These are phyloP conservation scores for Thomomys bottae DNA, from an alignment of 2,113 vertebrate species.

Conservation along the genomic window DNA sequence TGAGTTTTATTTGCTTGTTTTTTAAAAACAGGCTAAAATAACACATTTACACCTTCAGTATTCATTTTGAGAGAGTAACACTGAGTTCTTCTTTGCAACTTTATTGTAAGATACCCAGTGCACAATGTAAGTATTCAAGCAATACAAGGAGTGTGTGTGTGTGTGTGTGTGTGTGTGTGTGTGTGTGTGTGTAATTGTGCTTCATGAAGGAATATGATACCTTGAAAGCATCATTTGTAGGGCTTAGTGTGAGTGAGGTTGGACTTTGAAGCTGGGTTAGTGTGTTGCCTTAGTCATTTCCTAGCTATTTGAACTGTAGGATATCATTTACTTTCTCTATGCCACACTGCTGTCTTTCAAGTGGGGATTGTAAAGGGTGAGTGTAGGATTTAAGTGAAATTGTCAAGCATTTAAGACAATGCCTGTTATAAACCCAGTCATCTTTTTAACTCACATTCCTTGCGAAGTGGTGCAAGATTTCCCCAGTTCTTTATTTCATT, in stretches of 20 bases:
- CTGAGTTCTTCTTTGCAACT: neutral
- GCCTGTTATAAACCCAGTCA: neutral
- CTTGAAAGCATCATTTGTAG: neutral
- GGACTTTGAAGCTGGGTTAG: neutral
- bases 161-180: no score
- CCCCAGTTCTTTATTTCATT: neutral
- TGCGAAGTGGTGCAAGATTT: neutral
- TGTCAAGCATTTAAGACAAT: neutral
- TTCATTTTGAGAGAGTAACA: neutral
- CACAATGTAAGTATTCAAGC: neutral
- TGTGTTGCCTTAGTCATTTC: neutral
- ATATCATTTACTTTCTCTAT: constrained; percentile 12
- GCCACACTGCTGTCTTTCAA: neutral
- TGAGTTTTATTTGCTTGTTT: neutral
- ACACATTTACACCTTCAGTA: neutral
- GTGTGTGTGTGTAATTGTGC: neutral
- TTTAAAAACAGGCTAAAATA: no score
- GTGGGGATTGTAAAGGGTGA: neutral
- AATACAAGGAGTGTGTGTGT: neutral
- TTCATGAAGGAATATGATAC: neutral
- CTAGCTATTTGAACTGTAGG: neutral
- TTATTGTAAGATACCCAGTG: neutral
- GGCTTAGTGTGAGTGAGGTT: neutral
- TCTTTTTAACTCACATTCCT: neutral
- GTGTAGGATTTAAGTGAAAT: neutral